phyloP scores from a whole-genome alignment of 2,888 invertebrate genomes.

The Phortica magna region DNA sequence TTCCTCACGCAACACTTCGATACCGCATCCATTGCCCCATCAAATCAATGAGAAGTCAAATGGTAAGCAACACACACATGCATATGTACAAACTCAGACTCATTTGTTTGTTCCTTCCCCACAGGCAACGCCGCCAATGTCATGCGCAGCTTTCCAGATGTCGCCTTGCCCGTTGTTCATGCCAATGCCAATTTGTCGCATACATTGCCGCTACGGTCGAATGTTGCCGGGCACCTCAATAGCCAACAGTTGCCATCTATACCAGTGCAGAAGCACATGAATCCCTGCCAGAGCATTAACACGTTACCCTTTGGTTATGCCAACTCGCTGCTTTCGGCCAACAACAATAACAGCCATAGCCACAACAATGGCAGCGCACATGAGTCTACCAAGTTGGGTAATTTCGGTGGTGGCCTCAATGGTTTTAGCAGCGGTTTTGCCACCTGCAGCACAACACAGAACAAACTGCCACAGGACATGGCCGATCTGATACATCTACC shows the following conservation, averaged over 20 bases:
- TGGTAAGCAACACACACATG: constrained; percentile 5
- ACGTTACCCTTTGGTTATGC: constrained; percentile 70
- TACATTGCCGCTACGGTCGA: constrained; percentile 41
- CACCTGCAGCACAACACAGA: not conserved
- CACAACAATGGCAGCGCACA: constrained; percentile 40
- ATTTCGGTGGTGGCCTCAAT: not conserved
- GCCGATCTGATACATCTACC: constrained; percentile 95
- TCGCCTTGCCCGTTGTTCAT: not conserved
- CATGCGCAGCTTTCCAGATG: not conserved
- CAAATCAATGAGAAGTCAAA: constrained; percentile 68
- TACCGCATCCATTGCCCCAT: constrained; percentile 79
- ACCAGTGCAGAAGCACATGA: constrained; percentile 67
- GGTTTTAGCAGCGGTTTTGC: constrained; percentile 37
- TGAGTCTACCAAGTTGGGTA: not conserved
- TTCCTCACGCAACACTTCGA: constrained; percentile 76
- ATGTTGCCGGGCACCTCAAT: constrained; percentile 33
- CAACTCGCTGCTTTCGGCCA: constrained; percentile 40
- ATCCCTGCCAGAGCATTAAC: constrained; percentile 74
- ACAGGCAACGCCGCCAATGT: constrained; percentile 1
- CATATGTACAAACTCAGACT: not conserved
- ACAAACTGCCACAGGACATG: constrained; percentile 79
- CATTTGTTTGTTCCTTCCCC: no score
- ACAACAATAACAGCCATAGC: constrained; percentile 20
- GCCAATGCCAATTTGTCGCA: constrained; percentile 47
- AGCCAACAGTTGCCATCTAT: constrained; percentile 62